phyloP scores from a whole-genome alignment of 2,113 vertebrate species.

The Tragelaphus strepsiceros region DNA sequence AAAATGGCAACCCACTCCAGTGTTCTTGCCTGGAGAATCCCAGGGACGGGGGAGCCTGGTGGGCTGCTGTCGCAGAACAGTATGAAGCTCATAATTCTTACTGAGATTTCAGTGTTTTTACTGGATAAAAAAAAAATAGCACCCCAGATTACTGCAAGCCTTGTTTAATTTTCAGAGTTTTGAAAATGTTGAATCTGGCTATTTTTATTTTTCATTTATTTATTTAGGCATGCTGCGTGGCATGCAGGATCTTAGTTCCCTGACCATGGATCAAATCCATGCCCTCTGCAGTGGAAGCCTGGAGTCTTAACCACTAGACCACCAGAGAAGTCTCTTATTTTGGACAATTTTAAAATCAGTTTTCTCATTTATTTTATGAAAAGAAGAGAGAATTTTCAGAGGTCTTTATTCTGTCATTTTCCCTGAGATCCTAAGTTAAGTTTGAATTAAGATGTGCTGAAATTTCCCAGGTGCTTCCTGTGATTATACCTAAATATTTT shows the following conservation, averaged over 20 bases:
- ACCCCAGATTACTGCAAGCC: not conserved
- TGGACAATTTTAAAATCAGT: not conserved
- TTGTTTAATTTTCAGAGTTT: not conserved
- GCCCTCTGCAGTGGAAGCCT: not conserved
- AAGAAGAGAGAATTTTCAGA: not conserved
- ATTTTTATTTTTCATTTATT: not conserved
- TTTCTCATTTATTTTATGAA: not conserved
- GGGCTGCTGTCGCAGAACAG: not conserved
- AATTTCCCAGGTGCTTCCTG: not conserved
- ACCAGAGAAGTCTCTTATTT: not conserved
- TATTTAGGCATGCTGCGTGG: not conserved
- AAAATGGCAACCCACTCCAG: no score
- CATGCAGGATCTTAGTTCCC: not conserved
- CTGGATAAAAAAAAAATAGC: not conserved
- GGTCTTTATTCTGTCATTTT: not conserved
- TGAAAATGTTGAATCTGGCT: not conserved
- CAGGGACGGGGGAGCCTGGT: no score
- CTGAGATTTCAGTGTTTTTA: not conserved
- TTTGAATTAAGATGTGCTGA: not conserved
- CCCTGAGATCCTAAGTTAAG: not conserved
- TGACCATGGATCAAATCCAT: not conserved
- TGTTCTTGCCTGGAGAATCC: no score
- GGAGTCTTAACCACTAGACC: not conserved
- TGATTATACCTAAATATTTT: not conserved
- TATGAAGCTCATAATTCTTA: not conserved